Evolutionary conservation across 1,140 invertebrate genomes (phyloP).

Genomic region (Streblospio benedicti): DNA sequence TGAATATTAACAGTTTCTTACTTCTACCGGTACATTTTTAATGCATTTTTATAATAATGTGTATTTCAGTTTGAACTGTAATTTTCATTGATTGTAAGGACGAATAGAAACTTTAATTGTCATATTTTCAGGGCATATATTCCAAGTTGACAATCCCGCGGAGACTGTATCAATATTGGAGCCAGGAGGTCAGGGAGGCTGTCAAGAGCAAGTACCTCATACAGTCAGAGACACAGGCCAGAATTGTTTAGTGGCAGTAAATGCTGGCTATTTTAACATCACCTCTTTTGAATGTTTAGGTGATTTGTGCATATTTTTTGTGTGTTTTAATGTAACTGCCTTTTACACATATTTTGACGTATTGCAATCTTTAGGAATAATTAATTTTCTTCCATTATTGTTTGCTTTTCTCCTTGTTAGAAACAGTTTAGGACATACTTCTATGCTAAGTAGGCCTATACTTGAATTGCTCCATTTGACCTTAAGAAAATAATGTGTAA

Average conservation of each 20-base stretch:
- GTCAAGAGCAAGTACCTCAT: slow-evolving; percentile 22
- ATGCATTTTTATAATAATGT: too few species aligned
- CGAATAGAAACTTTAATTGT: too few species aligned
- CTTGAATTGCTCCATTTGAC: neutral
- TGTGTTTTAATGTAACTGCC: neutral
- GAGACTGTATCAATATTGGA: slow-evolving; percentile 38
- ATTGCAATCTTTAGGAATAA: neutral
- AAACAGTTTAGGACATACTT: neutral
- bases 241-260: slow-evolving; percentile 38
- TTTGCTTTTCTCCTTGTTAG: neutral
- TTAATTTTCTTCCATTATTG: neutral
- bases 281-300: slow-evolving; percentile 38
- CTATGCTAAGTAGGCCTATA: neutral
- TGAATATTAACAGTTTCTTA: too few species aligned
- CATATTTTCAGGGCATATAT: slow-evolving; percentile 28
- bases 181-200: slow-evolving; percentile 28
- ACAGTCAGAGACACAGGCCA: slow-evolving; percentile 31
- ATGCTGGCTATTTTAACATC: slow-evolving; percentile 47
- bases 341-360: neutral
- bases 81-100: too few species aligned
- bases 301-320: slow-evolving; percentile 19
- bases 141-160: slow-evolving; percentile 30
- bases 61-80: too few species aligned
- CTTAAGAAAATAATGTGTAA: neutral
- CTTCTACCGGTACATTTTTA: too few species aligned